Conservation (phyloP, 2,888 invertebrate genomes). For the Chirona hameri region DNA sequence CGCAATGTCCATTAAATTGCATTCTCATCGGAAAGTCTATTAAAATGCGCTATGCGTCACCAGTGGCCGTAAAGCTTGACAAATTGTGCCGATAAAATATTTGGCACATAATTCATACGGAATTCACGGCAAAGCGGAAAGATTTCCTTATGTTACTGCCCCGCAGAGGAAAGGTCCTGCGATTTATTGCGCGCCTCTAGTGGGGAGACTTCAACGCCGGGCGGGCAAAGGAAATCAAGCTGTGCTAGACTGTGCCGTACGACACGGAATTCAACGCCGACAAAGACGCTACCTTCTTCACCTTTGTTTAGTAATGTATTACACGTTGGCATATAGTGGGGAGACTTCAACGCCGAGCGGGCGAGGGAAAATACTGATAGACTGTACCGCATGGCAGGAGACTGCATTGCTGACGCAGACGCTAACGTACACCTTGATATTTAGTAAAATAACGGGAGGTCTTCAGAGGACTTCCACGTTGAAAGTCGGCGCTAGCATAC, state of each 20-base stretch:
- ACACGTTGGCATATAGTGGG: not conserved
- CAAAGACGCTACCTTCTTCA: too few relatives aligned
- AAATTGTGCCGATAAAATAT: constrained; percentile 24
- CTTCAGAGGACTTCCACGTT: too few relatives aligned
- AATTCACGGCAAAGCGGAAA: not conserved
- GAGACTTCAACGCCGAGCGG: not conserved
- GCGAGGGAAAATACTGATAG: not conserved
- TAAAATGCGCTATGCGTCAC: constrained; percentile 26
- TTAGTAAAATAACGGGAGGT: too few relatives aligned
- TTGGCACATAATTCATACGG: constrained; percentile 24
- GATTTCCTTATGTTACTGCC: not conserved
- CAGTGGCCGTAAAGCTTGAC: constrained; percentile 12
- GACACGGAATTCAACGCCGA: not conserved
- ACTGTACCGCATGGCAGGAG: not conserved
- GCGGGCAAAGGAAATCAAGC: too few relatives aligned
- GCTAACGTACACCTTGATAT: too few relatives aligned
- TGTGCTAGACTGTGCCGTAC: not conserved
- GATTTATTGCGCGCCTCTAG: not conserved
- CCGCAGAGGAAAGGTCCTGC: not conserved
- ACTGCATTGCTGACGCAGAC: not conserved
- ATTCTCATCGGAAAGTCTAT: constrained; percentile 27
- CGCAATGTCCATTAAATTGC: constrained; percentile 28
- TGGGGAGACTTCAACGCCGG: not conserved
- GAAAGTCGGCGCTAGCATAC: too few relatives aligned
- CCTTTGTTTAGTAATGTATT: too few relatives aligned